Base-by-base conservation (phyloP, 2,797 vertebrate genomes). In the Merluccius polli region DNA sequence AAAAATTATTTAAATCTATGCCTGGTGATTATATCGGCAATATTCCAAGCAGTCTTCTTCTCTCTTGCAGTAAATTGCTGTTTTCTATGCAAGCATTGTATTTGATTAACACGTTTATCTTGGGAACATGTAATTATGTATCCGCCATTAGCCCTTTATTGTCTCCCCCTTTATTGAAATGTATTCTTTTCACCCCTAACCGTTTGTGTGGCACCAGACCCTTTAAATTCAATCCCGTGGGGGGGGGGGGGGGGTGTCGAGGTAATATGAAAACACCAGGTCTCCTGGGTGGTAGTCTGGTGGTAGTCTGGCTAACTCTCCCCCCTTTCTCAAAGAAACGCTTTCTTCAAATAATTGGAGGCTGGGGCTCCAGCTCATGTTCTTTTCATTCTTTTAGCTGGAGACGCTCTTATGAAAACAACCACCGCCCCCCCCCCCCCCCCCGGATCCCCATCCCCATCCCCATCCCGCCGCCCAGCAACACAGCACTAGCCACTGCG, bases 401-500 rank as follows among this genome's bases (percentile, higher is more conserved):
- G 63, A 85, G 74, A 83, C 80, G 82, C 85, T 78, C 86, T 84
- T 84, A 85, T 44, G 59, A 91, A 92, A 92, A 92, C n/a, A 29
- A 68, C 87, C 87, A 88, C 87, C 84, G 80, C 90, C 91, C 88
- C 89, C 79, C 76, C 41, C 12, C 41, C 16, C 48, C 2, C 21
- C n/a, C 21, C 52, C 52, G n/a, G n/a, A n/a, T n/a, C 6, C 52
- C 10, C 36, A 4, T 9, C 36, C 11, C 36, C 48, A 48, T 16
- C 5, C n/a, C n/a, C 80, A 89, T 83, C n/a, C n/a, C n/a, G n/a
- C n/a, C n/a, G n/a, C n/a, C n/a, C 86, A 84, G 82, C 88, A 90
- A 92, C 90, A 90, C 91, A 87, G 92, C 89, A 92, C n/a, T 90
- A 91, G 92, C 92, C 90, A 92, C 91, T 92, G 92, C 90, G 79